phyloP scores from a whole-genome alignment of 2,113 vertebrate genomes.

The Thalassarche chlororhynchos region DNA sequence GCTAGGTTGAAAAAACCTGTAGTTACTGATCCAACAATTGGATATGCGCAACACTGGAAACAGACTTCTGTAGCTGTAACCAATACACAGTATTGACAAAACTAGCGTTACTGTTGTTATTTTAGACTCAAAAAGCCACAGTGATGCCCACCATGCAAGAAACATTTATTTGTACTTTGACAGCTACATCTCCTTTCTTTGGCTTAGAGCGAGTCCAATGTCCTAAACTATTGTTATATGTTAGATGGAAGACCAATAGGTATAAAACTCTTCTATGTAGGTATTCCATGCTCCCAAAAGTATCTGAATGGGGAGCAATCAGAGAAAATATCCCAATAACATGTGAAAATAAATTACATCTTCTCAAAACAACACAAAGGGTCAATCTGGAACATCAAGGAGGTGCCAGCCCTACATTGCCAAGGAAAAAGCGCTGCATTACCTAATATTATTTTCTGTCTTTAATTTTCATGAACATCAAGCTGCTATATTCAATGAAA shows the following conservation, averaged over 20 bases:
- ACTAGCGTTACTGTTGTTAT: neutral
- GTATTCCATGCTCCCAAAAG: neutral
- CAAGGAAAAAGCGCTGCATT: neutral
- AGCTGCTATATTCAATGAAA: neutral
- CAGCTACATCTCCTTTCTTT: neutral
- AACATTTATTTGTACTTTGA: neutral
- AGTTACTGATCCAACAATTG: neutral
- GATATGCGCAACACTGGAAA: accelerated
- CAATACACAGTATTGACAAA: neutral
- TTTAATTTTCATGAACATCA: conserved; percentile 41
- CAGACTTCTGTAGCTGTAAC: neutral
- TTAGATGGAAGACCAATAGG: neutral
- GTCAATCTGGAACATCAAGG: neutral
- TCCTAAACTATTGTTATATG: neutral
- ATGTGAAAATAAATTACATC: neutral
- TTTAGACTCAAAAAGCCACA: neutral
- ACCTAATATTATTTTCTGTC: neutral
- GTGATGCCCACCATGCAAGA: neutral
- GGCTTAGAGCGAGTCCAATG: neutral
- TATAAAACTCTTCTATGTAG: neutral
- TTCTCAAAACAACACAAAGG: neutral
- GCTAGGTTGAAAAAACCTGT: neutral
- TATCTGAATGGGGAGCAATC: neutral
- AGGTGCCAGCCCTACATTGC: neutral
- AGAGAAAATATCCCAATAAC: neutral